These are phyloP conservation scores for Ovis aries DNA, from an alignment of 2,113 vertebrate species.

Conservation along the genomic window ARS-UI_Ramb_v3.0 NC_056054.1:26641501-26642000, in stretches of 20 bases:
- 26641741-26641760: background rate
- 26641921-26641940: background rate
- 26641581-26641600: background rate
- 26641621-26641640: background rate
- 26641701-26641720: background rate
- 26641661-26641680: background rate
- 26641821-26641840: background rate
- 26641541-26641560: background rate
- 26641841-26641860: background rate
- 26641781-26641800: background rate
- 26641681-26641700: background rate
- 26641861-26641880: background rate
- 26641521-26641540: background rate
- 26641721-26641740: background rate
- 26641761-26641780: background rate
- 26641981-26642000: background rate
- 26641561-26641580: background rate
- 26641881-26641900: background rate
- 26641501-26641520: background rate
- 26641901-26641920: background rate
- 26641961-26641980: background rate
- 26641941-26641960: background rate
- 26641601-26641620: background rate
- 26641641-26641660: background rate
- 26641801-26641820: background rate